phyloP scores from a whole-genome alignment of 2,888 invertebrate species.

The Artemia sinica region DNA sequence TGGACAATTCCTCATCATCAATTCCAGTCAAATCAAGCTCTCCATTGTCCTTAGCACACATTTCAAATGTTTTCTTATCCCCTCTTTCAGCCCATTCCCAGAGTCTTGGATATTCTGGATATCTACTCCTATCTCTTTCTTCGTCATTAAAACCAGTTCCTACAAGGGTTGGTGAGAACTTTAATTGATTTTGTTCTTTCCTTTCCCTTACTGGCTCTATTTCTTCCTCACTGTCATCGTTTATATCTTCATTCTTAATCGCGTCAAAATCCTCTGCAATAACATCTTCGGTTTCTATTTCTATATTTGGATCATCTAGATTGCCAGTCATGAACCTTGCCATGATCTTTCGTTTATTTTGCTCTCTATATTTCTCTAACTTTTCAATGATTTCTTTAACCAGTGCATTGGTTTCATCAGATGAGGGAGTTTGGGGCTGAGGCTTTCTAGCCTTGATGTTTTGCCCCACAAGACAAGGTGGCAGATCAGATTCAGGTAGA shows the following conservation, averaged over 20 bases:
- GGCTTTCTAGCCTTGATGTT: background rate
- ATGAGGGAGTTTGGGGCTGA: background rate
- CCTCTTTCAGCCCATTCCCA: background rate
- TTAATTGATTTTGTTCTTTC: too few species aligned
- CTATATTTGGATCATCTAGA: background rate
- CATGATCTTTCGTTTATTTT: background rate
- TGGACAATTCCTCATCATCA: background rate
- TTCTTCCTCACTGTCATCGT: too few species aligned
- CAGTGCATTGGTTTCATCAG: background rate
- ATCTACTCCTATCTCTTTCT: too few species aligned
- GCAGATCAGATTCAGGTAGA: background rate
- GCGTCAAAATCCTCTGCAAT: too few species aligned
- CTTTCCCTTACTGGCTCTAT: too few species aligned
- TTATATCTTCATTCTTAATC: too few species aligned
- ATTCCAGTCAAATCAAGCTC: background rate
- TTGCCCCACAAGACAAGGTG: background rate
- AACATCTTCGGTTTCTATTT: too few species aligned
- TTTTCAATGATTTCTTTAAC: background rate
- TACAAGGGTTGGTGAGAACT: too few species aligned
- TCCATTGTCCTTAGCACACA: conserved; percentile 1
- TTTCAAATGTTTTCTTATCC: background rate
- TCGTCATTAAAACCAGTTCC: too few species aligned
- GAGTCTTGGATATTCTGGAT: background rate
- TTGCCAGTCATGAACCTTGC: background rate
- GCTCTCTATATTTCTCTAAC: background rate